Percentiles rank a stretch among this genome's conserved stretches.
These are phyloP conservation scores for Silvanus unidentatus DNA, from an alignment of 2,888 invertebrate genomes.

Conservation along the genomic window DNA sequence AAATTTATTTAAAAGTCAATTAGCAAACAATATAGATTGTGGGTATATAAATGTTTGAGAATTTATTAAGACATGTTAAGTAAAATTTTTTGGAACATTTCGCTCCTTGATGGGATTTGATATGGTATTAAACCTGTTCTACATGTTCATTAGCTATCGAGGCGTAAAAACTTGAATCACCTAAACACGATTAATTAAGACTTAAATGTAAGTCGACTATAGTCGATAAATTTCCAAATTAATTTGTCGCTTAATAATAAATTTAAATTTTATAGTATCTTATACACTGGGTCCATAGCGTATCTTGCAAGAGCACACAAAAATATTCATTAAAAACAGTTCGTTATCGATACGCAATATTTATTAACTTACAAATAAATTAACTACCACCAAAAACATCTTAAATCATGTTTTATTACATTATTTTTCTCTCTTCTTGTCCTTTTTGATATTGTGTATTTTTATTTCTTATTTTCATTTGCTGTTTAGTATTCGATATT, in stretches of 20 bases:
- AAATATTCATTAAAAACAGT: conserved; percentile 4
- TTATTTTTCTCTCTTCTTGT: background rate
- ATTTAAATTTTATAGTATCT: conserved; percentile 5
- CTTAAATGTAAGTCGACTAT: conserved; percentile 19
- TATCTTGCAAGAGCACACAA: no score
- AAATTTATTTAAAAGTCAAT: no score
- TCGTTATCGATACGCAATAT: conserved; percentile 1
- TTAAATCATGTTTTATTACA: conserved; percentile 1
- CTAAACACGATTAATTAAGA: conserved; percentile 22
- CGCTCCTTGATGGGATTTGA: background rate
- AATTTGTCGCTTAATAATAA: conserved; percentile 13
- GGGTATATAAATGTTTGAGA: no score
- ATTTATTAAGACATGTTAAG: no score
- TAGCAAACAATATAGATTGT: no score
- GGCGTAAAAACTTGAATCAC: conserved; percentile 15
- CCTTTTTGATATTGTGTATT: no score
- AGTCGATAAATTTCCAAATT: conserved; percentile 23
- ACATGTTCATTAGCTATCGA: conserved; percentile 14
- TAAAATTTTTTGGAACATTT: background rate
- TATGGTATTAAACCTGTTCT: conserved; percentile 13
- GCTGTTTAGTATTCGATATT: background rate
- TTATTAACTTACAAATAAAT: background rate
- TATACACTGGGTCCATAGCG: background rate
- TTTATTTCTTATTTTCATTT: no score
- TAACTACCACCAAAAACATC: background rate